Conservation (phyloP, 2,888 invertebrate species). For the Hetaerina titia region DNA sequence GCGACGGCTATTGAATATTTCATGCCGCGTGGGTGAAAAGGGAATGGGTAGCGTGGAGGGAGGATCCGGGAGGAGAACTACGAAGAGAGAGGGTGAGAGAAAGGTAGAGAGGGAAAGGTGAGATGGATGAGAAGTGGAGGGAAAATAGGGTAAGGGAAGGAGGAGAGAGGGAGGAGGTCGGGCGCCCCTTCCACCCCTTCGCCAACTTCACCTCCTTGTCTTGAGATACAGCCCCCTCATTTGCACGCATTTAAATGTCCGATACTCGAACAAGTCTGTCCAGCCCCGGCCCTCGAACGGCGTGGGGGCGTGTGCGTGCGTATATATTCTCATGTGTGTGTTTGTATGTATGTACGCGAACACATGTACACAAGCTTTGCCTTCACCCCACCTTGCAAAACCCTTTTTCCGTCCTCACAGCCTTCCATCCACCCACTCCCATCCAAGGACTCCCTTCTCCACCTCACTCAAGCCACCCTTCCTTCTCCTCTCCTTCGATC, state of each 20-base stretch:
- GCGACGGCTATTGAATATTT: slow-evolving; percentile 61
- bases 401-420: not conserved
- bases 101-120: not conserved
- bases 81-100: not conserved
- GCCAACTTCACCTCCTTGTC: not conserved
- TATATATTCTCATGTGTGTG: too few species aligned
- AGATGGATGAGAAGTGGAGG: not conserved
- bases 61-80: not conserved
- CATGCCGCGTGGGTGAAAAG: slow-evolving; percentile 30
- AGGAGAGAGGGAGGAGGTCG: not conserved
- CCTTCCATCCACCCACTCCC: not conserved
- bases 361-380: not conserved
- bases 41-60: not conserved
- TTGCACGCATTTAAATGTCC: slow-evolving; percentile 53
- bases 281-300: not conserved
- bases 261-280: slow-evolving; percentile 13
- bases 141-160: not conserved
- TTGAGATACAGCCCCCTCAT: not conserved
- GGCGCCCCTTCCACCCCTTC: not conserved
- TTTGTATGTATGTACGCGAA: too few species aligned
- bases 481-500: not conserved
- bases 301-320: too few species aligned
- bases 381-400: not conserved
- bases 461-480: not conserved
- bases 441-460: not conserved